These are phyloP conservation scores for Ailurus styani DNA, from an alignment of 2,113 vertebrate species.

Conservation along the genomic window DNA sequence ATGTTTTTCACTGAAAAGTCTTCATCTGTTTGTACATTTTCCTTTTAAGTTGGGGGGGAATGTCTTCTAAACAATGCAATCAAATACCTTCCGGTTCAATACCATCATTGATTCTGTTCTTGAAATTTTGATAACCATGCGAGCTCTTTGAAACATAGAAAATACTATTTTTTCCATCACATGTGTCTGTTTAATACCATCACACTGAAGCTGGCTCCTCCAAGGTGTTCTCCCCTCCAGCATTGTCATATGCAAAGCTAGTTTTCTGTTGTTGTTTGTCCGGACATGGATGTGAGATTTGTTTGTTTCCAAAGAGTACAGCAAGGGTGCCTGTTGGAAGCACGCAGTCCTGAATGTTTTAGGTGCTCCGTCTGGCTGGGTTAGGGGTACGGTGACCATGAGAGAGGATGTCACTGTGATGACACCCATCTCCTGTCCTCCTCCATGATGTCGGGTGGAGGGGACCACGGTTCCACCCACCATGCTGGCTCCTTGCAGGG, in stretches of 20 bases:
- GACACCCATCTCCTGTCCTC: accelerated
- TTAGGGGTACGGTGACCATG: too few species aligned
- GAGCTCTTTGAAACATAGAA: too few species aligned
- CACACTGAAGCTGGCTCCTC: background rate
- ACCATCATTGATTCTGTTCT: background rate
- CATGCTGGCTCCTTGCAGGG: accelerated
- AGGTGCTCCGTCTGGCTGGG: accelerated
- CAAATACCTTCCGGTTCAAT: background rate
- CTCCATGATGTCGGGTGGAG: too few species aligned
- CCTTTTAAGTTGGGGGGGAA: background rate
- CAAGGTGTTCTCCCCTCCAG: too few species aligned
- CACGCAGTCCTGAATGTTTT: background rate
- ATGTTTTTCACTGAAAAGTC: too few species aligned
- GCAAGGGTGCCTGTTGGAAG: background rate
- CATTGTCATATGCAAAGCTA: background rate
- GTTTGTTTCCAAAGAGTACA: accelerated
- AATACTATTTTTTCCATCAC: accelerated
- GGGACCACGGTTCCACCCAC: accelerated
- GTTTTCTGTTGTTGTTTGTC: too few species aligned
- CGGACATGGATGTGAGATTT: background rate
- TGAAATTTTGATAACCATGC: background rate
- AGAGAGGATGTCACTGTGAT: too few species aligned
- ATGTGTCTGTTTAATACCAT: background rate
- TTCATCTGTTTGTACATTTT: background rate
- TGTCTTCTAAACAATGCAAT: background rate